Percentiles rank a stretch among this genome's conserved stretches.
phyloP scores from a whole-genome alignment of 2,797 vertebrate species.

The Steatocranus sp. region DNA sequence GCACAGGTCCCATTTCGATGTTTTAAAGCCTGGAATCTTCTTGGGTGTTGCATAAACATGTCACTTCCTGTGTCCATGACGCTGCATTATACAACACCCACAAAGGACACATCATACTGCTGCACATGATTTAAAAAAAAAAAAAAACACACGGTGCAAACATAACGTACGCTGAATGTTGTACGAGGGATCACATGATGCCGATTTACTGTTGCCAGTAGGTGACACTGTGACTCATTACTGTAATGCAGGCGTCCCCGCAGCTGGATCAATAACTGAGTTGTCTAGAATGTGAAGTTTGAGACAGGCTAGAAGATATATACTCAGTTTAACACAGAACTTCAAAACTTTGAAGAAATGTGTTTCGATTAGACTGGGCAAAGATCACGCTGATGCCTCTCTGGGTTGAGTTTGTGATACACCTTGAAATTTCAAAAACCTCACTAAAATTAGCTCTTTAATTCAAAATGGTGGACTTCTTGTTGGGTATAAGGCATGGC shows the following conservation, averaged over 20 bases:
- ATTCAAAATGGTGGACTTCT: not conserved
- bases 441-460: not conserved
- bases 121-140: too few relatives aligned
- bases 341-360: not conserved
- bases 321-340: not conserved
- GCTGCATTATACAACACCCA: not conserved
- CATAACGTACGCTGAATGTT: not conserved
- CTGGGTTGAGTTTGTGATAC: not conserved
- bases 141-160: fast-evolving
- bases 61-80: not conserved
- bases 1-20: not conserved
- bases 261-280: not conserved
- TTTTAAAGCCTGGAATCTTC: not conserved
- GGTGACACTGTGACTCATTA: not conserved
- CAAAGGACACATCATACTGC: not conserved
- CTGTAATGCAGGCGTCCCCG: not conserved
- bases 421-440: not conserved
- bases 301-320: not conserved
- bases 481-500: not conserved
- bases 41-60: not conserved
- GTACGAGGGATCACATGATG: not conserved
- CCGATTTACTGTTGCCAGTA: not conserved
- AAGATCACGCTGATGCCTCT: not conserved
- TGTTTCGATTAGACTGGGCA: not conserved
- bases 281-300: not conserved